A percentile compares a stretch with the other conserved stretches of the same genome.
phyloP scores from a whole-genome alignment of 2,888 invertebrate genomes.

The Cetonia aurata region DNA sequence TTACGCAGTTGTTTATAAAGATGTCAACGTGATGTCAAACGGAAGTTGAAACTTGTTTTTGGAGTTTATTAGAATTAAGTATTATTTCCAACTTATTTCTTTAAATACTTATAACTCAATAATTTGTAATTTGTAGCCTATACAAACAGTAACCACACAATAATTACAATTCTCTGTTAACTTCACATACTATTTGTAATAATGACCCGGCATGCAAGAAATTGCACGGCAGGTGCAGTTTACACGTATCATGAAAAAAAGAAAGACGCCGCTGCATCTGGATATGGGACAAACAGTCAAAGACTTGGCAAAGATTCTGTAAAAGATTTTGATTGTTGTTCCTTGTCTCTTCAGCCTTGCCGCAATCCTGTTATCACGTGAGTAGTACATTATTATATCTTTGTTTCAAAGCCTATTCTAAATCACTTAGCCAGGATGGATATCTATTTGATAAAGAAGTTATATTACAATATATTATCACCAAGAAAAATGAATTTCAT shows the following conservation, averaged over 20 bases:
- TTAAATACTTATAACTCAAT: too few relatives aligned
- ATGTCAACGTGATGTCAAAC: too few relatives aligned
- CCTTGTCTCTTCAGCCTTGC: slow-evolving; percentile 96
- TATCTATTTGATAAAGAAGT: slow-evolving; percentile 97
- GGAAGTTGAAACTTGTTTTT: too few relatives aligned
- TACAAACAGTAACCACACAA: too few relatives aligned
- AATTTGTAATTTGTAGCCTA: too few relatives aligned
- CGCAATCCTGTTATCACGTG: slow-evolving; percentile 91
- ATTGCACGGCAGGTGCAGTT: slow-evolving; percentile 98
- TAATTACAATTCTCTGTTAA: not conserved
- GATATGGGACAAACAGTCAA: slow-evolving; percentile 89
- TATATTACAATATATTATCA: slow-evolving; percentile 93
- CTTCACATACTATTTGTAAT: slow-evolving; percentile 13
- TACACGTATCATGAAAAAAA: slow-evolving; percentile 99
- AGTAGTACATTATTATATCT: slow-evolving; percentile 57
- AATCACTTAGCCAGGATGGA: slow-evolving; percentile 78
- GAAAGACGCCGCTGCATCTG: slow-evolving; percentile 94
- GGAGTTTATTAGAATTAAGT: too few relatives aligned
- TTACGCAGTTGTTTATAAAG: too few relatives aligned
- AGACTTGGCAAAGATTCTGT: slow-evolving; percentile 95
- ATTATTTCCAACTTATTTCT: too few relatives aligned
- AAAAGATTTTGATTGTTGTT: slow-evolving; percentile 98
- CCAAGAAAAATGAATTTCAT: slow-evolving; percentile 92
- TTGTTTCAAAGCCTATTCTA: not conserved
- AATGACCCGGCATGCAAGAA: slow-evolving; percentile 97